Base-by-base conservation (phyloP, 2,888 invertebrate species). In the Ypsolopha scabrella region DNA sequence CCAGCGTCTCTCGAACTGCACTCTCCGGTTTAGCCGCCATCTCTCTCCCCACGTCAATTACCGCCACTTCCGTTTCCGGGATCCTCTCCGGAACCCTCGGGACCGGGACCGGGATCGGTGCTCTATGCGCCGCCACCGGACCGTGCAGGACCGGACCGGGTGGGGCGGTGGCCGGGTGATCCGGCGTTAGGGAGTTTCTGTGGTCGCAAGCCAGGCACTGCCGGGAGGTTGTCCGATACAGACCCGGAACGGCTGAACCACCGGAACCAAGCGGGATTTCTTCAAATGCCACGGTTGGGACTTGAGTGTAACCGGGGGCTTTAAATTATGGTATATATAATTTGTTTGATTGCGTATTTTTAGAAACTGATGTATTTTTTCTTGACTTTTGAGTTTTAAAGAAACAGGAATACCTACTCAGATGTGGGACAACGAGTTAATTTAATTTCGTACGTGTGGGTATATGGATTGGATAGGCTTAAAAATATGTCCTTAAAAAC, bases 1-100 rank as follows among this genome's bases (percentile, higher is more conserved):
- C 91, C 54, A 92, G 73, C 50, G 90, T 87, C 44, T 85, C 80
- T 4, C 71, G 70, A 41, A 80, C 73, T 2, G 62, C 72, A 50
- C 71, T 83, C 41, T 81, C 86, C 48, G 85, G 76, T 57, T 88
- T 88, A 4, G 66, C 53, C 2, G 58, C 58, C 55, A 57, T 55
- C 51, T 13, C 39, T 33, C 10, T 10, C 41, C 6, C 14, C 41
- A 33, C 41, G 24, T 24, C 24, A 24, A 24, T 24, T 24, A 24
- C 24, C 9, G 37, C 33, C 50, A 41, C 46, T 13, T 48, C 51
- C 14, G 13, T 36, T 24, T 11, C 41, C 39, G 38, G 44, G 44
- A 13, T 43, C 14, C 11, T n/a, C 10, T 24, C 24, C 4, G 24
- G 24, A 24, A 24, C 24, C 4, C 24, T 24, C 24, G 24, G 24